A percentile compares a stretch with the other conserved stretches of the same genome.
Evolutionary conservation across 2,888 invertebrate genomes (phyloP).

Genomic region (Andrena trimmerana): DNA sequence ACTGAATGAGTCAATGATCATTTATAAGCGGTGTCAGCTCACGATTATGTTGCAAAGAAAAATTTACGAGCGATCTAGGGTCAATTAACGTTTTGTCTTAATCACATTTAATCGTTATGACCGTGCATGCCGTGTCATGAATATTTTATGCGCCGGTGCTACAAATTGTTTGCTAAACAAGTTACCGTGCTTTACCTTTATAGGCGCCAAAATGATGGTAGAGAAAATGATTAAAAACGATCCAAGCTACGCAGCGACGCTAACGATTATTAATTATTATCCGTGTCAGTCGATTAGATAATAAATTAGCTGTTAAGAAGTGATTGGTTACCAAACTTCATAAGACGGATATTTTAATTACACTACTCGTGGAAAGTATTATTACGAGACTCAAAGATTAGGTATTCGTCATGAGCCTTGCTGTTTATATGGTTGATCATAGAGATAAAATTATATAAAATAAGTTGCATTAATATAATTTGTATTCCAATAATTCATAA

Average conservation of each 20-base stretch:
- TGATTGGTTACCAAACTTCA: too few relatives aligned
- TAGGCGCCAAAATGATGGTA: background rate
- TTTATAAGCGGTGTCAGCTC: background rate
- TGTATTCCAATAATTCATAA: too few relatives aligned
- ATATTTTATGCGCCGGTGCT: conserved; percentile 41
- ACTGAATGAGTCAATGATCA: background rate
- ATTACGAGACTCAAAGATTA: too few relatives aligned
- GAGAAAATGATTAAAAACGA: conserved; percentile 10
- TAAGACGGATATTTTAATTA: too few relatives aligned
- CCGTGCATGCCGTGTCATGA: conserved; percentile 24
- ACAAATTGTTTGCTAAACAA: conserved; percentile 52
- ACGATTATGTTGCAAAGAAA: conserved; percentile 12
- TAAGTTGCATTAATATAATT: too few relatives aligned
- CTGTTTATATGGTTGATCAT: too few relatives aligned
- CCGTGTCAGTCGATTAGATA: background rate
- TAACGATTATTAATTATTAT: background rate
- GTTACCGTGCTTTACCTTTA: background rate
- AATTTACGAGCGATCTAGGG: conserved; percentile 8
- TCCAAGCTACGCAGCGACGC: background rate
- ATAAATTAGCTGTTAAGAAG: too few relatives aligned
- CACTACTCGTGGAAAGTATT: too few relatives aligned
- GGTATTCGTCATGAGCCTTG: too few relatives aligned
- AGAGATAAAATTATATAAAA: too few relatives aligned
- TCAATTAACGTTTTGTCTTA: conserved; percentile 29
- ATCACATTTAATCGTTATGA: conserved; percentile 19